Evolutionary conservation across 1,140 invertebrate genomes (phyloP).

Genomic region (Caerostris darwini): DNA sequence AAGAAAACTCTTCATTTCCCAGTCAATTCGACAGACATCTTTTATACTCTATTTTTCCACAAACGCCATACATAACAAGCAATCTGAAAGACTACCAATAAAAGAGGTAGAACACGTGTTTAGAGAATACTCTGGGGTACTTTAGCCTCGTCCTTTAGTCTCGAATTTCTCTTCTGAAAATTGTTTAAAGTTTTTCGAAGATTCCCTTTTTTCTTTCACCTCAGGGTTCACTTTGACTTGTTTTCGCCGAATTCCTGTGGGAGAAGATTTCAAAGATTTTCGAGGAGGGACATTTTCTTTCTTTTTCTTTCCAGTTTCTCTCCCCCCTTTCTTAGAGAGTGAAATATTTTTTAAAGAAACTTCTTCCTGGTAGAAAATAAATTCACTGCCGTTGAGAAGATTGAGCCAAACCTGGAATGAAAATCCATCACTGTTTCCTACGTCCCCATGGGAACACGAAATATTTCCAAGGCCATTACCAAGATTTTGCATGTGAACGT

Average conservation of each 20-base stretch:
- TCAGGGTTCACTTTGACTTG: background rate
- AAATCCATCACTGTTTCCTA: background rate
- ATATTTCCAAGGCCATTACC: background rate
- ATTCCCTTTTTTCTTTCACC: background rate
- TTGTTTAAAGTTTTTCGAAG: conserved; percentile 24
- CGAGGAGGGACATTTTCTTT: background rate
- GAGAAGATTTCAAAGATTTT: conserved; percentile 8
- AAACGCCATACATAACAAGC: conserved; percentile 18
- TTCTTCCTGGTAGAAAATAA: background rate
- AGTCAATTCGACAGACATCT: background rate
- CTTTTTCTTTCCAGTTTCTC: background rate
- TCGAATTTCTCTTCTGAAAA: background rate
- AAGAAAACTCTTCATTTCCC: background rate
- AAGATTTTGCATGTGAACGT: background rate
- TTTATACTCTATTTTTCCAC: conserved; percentile 8
- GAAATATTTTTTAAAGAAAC: background rate
- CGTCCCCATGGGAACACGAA: background rate
- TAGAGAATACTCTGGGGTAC: background rate
- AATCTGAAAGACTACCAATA: background rate
- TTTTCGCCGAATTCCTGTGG: background rate
- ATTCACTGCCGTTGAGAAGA: background rate
- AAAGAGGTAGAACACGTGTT: background rate
- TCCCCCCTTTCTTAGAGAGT: background rate
- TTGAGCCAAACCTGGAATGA: background rate
- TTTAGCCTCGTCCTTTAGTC: background rate